These are phyloP conservation scores for Hydrocynus forskahlii DNA, from an alignment of 2,797 vertebrate species.

Conservation along the genomic window DNA sequence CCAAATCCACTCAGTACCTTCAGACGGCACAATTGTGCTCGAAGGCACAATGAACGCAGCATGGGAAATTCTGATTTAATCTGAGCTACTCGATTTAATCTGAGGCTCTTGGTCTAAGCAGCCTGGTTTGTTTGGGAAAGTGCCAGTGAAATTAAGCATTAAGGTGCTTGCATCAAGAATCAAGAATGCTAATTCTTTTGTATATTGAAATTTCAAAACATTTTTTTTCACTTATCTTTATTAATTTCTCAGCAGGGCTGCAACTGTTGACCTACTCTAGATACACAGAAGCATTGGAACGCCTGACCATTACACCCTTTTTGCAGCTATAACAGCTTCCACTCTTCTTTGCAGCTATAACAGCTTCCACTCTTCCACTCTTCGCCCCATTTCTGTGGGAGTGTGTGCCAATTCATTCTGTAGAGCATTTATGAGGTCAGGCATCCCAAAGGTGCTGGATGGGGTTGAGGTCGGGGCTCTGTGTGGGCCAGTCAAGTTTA, in stretches of 20 bases:
- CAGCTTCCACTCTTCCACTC: too few species aligned
- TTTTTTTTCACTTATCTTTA: not conserved
- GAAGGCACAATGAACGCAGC: not conserved
- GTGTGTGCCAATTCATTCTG: too few species aligned
- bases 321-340: too few species aligned
- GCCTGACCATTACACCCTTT: too few species aligned
- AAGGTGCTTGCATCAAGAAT: conserved; percentile 6
- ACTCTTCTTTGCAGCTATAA: too few species aligned
- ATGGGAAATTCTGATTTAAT: not conserved
- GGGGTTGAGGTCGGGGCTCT: too few species aligned
- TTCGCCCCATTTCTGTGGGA: too few species aligned
- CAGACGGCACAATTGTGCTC: not conserved
- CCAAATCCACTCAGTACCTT: not conserved
- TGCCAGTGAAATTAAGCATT: not conserved
- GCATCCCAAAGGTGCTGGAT: too few species aligned
- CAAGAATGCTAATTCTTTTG: not conserved
- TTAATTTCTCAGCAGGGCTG: not conserved
- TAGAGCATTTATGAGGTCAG: too few species aligned
- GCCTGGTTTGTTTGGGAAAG: not conserved
- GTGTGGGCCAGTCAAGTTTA: too few species aligned
- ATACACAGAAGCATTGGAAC: too few species aligned
- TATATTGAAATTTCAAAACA: not conserved
- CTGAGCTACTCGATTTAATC: conserved; percentile 2
- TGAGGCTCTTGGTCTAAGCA: not conserved
- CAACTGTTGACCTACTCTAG: not conserved